Base-by-base conservation (phyloP, 2,113 vertebrate species). In the Petromus typicus region DNA sequence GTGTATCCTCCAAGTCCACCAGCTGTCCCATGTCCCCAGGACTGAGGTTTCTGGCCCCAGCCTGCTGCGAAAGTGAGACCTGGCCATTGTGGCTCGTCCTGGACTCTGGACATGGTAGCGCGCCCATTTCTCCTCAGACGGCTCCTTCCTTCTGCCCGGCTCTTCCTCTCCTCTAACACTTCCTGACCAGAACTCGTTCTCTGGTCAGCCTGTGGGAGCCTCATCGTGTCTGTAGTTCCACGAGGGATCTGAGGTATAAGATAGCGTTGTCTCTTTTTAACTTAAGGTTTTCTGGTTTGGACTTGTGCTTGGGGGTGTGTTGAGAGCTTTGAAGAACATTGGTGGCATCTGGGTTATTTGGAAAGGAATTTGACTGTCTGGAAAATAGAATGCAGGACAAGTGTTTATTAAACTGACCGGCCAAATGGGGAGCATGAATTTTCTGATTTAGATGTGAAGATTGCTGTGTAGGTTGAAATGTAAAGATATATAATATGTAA, bases 291-390 rank as follows among this genome's bases (percentile, higher is more conserved):
- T 71, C 22, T 87, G 30, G 80, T 64, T 67, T 82, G 71, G 73
- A 78, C n/a, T 85, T 69, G 5, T 51, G 63, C 82, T 85, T 7
- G 12, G 22, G 27, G 34, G 20, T 22, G 22, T 32, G 27, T 45
- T 40, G 61, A 40, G 25, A 45, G 79, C 80, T 80, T 89, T 85
- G 66, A 63, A 82, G 82, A 73, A 82, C 90, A 48, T n/a, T 64
- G 63, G 5, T 90, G 90, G 22, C 84, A 57, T 87, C 37, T 94
- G 45, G 34, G 30, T 86, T 34, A 78, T 64, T 92, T 86, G 76
- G 86, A 78, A 92, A 87, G 61, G 34, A 57, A 71, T 79, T 86
- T 89, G 37, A 56, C 66, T 63, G 2, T 78, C 54, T 92, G 61
- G 86, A 92, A 86, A 79, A 43, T 5, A 78, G 81, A 90, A 71